Conservation (phyloP, 2,797 vertebrate genomes). For the Hypotaenidia philippensis region DNA sequence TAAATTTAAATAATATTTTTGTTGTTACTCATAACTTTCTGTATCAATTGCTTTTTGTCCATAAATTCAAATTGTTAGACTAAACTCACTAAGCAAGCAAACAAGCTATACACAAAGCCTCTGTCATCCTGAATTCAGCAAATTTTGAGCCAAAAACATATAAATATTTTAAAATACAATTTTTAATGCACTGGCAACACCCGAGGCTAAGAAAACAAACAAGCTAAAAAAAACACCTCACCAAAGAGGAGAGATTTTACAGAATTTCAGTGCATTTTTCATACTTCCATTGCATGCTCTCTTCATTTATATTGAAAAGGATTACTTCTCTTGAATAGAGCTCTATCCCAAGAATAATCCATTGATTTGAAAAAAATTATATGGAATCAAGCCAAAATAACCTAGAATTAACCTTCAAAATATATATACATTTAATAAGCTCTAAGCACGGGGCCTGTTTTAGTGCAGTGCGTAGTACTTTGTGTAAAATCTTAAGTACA, state of each 20-base stretch:
- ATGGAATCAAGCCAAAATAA: background rate
- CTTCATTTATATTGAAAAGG: background rate
- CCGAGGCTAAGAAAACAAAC: background rate
- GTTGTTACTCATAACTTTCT: background rate
- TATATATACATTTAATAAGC: background rate
- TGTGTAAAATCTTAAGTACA: background rate
- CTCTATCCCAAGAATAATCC: background rate
- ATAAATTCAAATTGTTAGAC: background rate
- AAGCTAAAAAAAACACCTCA: background rate
- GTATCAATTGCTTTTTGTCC: background rate
- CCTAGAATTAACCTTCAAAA: background rate
- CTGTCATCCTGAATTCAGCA: background rate
- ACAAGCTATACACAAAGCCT: background rate
- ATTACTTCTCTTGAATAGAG: background rate
- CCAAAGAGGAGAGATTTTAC: background rate
- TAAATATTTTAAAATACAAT: background rate
- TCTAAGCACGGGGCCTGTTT: background rate
- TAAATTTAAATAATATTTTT: background rate
- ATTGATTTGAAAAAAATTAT: background rate
- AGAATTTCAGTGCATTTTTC: background rate
- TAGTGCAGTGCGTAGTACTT: background rate
- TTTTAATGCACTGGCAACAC: background rate
- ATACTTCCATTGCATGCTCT: background rate
- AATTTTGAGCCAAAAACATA: background rate
- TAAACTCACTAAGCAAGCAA: background rate